Percentiles rank a stretch among this genome's conserved stretches.
phyloP scores from a whole-genome alignment of 2,888 invertebrate genomes.

The Spodoptera littoralis region DNA sequence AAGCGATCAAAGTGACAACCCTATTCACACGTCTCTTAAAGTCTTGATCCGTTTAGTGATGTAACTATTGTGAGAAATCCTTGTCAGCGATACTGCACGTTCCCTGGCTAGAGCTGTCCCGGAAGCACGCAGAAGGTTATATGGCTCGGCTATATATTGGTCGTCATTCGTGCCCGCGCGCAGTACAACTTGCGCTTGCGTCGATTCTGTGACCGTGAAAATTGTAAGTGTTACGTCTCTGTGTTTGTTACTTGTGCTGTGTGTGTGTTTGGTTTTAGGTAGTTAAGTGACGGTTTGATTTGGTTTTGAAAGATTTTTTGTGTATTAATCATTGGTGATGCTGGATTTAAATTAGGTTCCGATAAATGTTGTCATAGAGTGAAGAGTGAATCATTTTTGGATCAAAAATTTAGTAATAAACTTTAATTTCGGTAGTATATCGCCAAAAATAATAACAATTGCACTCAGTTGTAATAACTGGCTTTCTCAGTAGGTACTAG shows the following conservation, averaged over 20 bases:
- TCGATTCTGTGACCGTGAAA: conserved; percentile 72
- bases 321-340: neutral
- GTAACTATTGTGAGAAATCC: conserved; percentile 34
- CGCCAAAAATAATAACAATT: too few relatives aligned
- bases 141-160: conserved; percentile 77
- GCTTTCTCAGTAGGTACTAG: too few relatives aligned
- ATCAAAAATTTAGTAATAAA: too few relatives aligned
- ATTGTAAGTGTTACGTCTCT: conserved; percentile 69
- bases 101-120: conserved; percentile 64
- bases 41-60: conserved; percentile 32
- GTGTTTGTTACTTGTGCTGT: conserved; percentile 28
- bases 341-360: too few relatives aligned
- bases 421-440: too few relatives aligned
- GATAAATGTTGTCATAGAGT: too few relatives aligned
- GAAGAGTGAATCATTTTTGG: too few relatives aligned
- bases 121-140: conserved; percentile 84
- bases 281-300: conserved; percentile 14
- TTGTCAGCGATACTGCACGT: conserved; percentile 42
- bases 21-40: conserved; percentile 7
- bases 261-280: conserved; percentile 15
- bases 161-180: conserved; percentile 71
- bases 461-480: too few relatives aligned
- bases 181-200: conserved; percentile 69
- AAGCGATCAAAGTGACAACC: conserved; percentile 18
- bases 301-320: neutral